These are phyloP conservation scores for Echinarachnius parma DNA, from an alignment of 53 echinoderm and acorn worm genomes.

Conservation along the genomic window DNA sequence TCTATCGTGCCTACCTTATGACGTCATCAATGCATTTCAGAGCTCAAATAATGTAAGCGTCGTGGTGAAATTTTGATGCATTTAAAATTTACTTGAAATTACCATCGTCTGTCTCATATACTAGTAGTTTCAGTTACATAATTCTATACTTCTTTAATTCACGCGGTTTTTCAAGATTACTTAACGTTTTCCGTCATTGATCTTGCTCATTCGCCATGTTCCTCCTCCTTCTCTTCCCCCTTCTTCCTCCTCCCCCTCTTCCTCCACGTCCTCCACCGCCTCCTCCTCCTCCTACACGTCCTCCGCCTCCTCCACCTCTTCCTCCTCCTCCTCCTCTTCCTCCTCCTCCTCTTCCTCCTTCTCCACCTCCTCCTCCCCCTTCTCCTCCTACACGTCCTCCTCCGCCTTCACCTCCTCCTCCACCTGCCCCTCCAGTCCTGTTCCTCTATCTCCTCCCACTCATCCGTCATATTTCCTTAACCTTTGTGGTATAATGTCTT, in stretches of 20 bases:
- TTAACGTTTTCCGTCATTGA: too few species aligned
- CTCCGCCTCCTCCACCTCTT: neutral
- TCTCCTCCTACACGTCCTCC: neutral
- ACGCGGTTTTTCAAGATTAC: too few species aligned
- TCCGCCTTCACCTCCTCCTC: neutral
- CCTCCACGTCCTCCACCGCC: neutral
- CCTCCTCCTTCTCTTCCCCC: neutral
- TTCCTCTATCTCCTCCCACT: neutral
- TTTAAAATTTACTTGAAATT: too few species aligned
- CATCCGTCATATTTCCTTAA: too few species aligned
- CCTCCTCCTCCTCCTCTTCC: neutral
- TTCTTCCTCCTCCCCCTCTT: neutral
- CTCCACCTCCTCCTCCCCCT: neutral
- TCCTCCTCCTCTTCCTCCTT: neutral
- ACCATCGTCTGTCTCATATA: too few species aligned
- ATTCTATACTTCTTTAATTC: too few species aligned
- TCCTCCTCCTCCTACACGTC: neutral
- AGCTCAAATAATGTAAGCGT: constrained; percentile 73
- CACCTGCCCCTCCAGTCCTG: neutral
- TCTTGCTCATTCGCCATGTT: too few species aligned
- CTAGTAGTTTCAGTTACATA: too few species aligned
- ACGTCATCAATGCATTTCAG: constrained; percentile 99
- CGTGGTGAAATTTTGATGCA: too few species aligned
- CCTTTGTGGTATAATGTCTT: too few species aligned
- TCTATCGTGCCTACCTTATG: constrained; percentile 99